Conservation (phyloP, 2,797 vertebrate genomes). For the Sternarchorhynchus goeldii region DNA sequence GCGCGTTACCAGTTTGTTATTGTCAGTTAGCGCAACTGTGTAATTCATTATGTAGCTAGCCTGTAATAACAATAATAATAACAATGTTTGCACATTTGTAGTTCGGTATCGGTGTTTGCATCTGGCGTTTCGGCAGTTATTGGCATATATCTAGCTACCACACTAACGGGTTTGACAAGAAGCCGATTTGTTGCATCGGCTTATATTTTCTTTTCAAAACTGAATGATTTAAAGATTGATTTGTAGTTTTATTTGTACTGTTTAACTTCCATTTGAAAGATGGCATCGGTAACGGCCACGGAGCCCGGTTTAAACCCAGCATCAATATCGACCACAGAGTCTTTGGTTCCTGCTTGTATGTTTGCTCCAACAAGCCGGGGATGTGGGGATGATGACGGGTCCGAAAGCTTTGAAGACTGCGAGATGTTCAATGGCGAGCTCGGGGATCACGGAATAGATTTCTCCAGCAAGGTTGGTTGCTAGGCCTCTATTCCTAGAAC, state of each 20-base stretch:
- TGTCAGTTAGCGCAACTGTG: fast-evolving
- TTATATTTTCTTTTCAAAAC: slow-evolving; percentile 22
- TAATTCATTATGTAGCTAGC: not conserved
- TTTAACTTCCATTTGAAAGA: slow-evolving; percentile 53
- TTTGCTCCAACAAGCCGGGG: slow-evolving; percentile 86
- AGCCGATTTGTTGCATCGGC: slow-evolving; percentile 41
- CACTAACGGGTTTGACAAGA: slow-evolving; percentile 5
- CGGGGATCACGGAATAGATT: slow-evolving; percentile 81
- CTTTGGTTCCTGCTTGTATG: slow-evolving; percentile 88
- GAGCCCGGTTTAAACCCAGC: slow-evolving; percentile 76
- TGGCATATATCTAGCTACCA: slow-evolving; percentile 11
- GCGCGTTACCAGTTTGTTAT: fast-evolving
- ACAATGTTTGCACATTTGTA: not conserved
- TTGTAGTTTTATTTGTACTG: slow-evolving; percentile 2
- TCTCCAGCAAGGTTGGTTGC: slow-evolving; percentile 85
- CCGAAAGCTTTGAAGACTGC: slow-evolving; percentile 73
- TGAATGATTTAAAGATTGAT: slow-evolving; percentile 31
- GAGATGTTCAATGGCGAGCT: slow-evolving; percentile 81
- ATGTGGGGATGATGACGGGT: slow-evolving; percentile 69
- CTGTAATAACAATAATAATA: not conserved
- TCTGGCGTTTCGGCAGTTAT: slow-evolving; percentile 10
- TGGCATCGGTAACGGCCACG: slow-evolving; percentile 79
- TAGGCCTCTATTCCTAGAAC: slow-evolving; percentile 53
- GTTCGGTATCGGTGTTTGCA: not conserved
- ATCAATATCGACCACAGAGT: slow-evolving; percentile 65